Conservation (phyloP, 2,888 invertebrate species). For the Microplitis deprimator region DNA sequence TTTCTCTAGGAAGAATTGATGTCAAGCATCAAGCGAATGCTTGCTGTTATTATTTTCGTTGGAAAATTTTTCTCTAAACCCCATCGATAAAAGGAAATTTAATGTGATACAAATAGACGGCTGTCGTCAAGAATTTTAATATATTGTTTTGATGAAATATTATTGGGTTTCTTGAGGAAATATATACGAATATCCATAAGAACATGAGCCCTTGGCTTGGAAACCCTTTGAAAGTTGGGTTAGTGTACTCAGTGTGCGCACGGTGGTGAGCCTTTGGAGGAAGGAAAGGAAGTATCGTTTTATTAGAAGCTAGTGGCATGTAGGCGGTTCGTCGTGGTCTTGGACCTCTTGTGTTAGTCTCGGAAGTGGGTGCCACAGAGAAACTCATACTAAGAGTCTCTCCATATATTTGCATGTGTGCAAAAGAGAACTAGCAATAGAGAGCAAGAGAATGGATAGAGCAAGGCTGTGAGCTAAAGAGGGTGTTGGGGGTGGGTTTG, state of each 20-base stretch:
- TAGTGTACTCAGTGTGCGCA: not conserved
- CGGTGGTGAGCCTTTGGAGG: not conserved
- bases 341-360: constrained; percentile 24
- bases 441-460: constrained; percentile 30
- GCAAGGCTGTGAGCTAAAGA: constrained; percentile 3
- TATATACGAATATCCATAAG: not conserved
- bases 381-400: not conserved
- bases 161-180: not conserved
- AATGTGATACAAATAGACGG: not conserved
- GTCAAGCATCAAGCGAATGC: too few species aligned
- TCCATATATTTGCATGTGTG: too few species aligned
- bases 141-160: not conserved
- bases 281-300: constrained; percentile 50
- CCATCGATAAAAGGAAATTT: not conserved
- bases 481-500: not conserved
- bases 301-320: constrained; percentile 51
- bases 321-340: constrained; percentile 41
- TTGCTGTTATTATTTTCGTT: too few species aligned
- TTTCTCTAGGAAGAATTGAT: too few species aligned
- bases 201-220: not conserved
- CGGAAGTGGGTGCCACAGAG: constrained; percentile 41
- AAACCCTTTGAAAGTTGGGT: not conserved
- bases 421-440: constrained; percentile 36
- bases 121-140: constrained; percentile 7
- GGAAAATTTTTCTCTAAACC: too few species aligned